Evolutionary conservation across 2,888 invertebrate genomes (phyloP).

Genomic region (Amblyteles armatorius): DNA sequence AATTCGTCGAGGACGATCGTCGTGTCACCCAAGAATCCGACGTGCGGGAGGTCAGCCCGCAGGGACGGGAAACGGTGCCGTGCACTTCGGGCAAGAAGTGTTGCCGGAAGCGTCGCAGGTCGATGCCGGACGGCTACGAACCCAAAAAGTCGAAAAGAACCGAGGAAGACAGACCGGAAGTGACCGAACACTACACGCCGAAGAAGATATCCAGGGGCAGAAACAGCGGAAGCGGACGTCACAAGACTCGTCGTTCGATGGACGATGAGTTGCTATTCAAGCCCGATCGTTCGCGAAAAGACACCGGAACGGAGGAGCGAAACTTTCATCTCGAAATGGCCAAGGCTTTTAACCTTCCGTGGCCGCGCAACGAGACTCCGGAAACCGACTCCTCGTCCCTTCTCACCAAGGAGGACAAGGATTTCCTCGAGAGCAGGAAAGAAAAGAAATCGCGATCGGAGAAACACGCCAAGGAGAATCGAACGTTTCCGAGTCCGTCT

Average conservation of each 20-base stretch:
- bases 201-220: constrained; percentile 7
- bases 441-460: not conserved
- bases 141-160: constrained; percentile 26
- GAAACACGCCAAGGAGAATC: constrained; percentile 28
- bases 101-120: constrained; percentile 65
- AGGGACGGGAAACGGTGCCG: not conserved
- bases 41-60: not conserved
- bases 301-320: not conserved
- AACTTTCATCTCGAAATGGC: constrained; percentile 33
- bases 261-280: constrained; percentile 49
- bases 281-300: constrained; percentile 42
- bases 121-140: constrained; percentile 67
- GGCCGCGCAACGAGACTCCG: not conserved
- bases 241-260: constrained; percentile 56
- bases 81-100: constrained; percentile 59
- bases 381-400: constrained; percentile 19
- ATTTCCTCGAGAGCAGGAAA: constrained; percentile 3
- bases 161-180: constrained; percentile 10
- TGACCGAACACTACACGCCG: not conserved
- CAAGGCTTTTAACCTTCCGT: constrained; percentile 23
- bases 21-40: constrained; percentile 16
- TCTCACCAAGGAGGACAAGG: not conserved
- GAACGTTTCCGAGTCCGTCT: constrained; percentile 53
- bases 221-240: constrained; percentile 33
- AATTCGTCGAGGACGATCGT: constrained; percentile 53